phyloP scores from a whole-genome alignment of 2,113 vertebrate genomes.

The Gila orcuttii region DNA sequence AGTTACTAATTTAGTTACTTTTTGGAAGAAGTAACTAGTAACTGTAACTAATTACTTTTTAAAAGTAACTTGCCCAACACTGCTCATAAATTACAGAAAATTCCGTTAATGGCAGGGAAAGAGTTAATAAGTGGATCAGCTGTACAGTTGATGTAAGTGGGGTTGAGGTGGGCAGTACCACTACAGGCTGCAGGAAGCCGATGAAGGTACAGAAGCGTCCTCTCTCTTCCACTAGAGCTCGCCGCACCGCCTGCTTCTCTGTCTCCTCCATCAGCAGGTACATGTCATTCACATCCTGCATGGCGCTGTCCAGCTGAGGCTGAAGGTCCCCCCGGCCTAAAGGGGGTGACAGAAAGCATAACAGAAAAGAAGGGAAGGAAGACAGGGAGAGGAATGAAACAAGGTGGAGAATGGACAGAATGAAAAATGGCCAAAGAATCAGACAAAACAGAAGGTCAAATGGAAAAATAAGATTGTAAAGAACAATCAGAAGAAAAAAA shows the following conservation, averaged over 20 bases:
- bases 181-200: conserved; percentile 91
- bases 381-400: neutral
- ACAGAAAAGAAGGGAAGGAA: neutral
- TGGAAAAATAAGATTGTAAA: neutral
- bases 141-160: neutral
- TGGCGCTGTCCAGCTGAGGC: conserved; percentile 94
- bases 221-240: conserved; percentile 92
- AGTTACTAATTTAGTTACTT: too few relatives aligned
- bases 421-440: neutral
- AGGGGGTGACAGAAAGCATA: conserved; percentile 34
- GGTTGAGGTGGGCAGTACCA: conserved; percentile 73
- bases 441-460: neutral
- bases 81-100: too few relatives aligned
- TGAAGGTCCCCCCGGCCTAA: conserved; percentile 94
- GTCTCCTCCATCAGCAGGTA: conserved; percentile 97
- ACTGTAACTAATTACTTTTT: too few relatives aligned
- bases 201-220: conserved; percentile 97
- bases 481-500: conserved; percentile 1
- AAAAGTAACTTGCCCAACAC: too few relatives aligned
- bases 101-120: too few relatives aligned
- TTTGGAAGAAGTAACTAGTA: too few relatives aligned
- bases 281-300: conserved; percentile 97
- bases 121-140: neutral
- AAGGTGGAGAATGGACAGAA: neutral
- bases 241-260: conserved; percentile 94